Conservation (phyloP, 2,113 vertebrate genomes). For the Crotalus helleri region DNA sequence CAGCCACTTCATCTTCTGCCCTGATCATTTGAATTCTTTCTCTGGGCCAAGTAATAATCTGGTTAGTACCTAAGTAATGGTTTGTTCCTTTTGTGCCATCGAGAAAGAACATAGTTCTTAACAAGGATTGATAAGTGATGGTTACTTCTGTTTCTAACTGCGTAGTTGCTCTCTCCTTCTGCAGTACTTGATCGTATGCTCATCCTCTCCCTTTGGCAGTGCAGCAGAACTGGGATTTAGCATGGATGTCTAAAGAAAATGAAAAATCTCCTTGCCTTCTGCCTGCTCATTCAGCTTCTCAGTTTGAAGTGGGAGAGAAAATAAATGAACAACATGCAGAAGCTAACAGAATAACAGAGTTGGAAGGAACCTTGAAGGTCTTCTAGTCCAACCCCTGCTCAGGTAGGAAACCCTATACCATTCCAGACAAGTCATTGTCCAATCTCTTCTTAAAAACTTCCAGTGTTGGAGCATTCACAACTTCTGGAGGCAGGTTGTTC, state of each 20-base stretch:
- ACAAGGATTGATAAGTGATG: background rate
- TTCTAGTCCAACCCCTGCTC: no score
- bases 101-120: background rate
- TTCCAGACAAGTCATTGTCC: no score
- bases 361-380: no score
- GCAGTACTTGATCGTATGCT: background rate
- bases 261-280: background rate
- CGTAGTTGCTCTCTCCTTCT: background rate
- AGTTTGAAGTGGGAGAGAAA: background rate
- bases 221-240: background rate
- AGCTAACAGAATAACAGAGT: background rate
- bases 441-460: no score
- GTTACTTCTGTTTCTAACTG: background rate
- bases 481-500: no score
- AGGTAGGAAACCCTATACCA: no score
- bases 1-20: background rate
- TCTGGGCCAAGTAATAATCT: background rate
- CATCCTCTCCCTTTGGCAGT: background rate
- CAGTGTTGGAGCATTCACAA: no score
- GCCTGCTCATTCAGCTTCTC: background rate
- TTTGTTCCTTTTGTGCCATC: background rate
- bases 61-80: background rate
- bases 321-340: background rate
- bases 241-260: background rate
- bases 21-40: background rate